Base-by-base conservation (phyloP, 2,113 vertebrate genomes). In the Trogon melanurus region DNA sequence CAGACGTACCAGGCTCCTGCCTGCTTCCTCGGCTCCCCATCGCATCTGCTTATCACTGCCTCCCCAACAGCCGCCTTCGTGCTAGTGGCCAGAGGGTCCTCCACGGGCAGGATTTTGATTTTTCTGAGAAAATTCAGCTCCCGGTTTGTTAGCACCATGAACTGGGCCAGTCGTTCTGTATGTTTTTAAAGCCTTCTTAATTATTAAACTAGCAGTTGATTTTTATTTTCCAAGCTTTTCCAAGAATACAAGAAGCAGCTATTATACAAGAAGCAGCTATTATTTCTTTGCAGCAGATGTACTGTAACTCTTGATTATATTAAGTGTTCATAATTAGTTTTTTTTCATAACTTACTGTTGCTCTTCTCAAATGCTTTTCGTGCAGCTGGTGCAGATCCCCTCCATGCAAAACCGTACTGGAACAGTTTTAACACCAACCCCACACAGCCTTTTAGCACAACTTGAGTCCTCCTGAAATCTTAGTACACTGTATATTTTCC, bases 271-370 rank as follows among this genome's bases (percentile, higher is more conserved):
- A 23, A 79, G 47, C 48, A 88, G 65, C 61, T 96, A 23, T 88
- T 84, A 64, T 91, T 96, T 91, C 71, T 88, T 67, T 62, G 82
- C 47, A 83, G 75, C 64, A 88, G 64, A 85, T 38, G 72, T 79
- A 18, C 41, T 79, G 61, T 41, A 85, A 82, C 79, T 84, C 82
- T 26, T 88, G 71, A 88, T 93, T 89, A 83, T 79, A 83, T 88
- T 81, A 27, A 44, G 61, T 81, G 66, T 47, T 92, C 56, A 0
- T 34, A 26, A 69, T 51, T 64, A 76, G 53, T 0, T 85, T 91
- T 82, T 87, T 53, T 38, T 90, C 60, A 15, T 72, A 75, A 53
- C 32, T 64, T 57, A 53, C 66, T 79, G 25, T 45, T 87, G 44
- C 32, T 85, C 1, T 88, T 92, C 81, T 93, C 48, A 48, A 53